These are phyloP conservation scores for Ormyrus nitidulus DNA, from an alignment of 2,888 invertebrate genomes.

Conservation along the genomic window DNA sequence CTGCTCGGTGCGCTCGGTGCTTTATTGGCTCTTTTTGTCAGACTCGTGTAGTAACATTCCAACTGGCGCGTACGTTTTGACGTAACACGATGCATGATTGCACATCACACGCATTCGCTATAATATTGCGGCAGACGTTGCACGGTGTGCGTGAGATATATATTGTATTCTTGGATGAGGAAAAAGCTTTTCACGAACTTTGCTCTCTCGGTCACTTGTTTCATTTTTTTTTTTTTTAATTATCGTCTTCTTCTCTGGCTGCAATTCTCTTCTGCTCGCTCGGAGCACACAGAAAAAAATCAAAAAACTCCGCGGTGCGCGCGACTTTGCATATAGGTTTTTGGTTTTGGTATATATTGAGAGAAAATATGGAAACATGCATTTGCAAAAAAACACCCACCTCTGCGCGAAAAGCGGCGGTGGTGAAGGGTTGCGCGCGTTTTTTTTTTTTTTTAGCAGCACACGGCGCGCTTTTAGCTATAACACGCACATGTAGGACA, in stretches of 20 bases:
- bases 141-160: not conserved
- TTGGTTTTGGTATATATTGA: not conserved
- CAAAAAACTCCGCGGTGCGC: constrained; percentile 11
- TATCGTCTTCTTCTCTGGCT: constrained; percentile 6
- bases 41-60: constrained; percentile 3
- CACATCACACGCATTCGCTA: not conserved
- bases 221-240: not conserved
- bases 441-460: not conserved
- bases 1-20: too few relatives aligned
- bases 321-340: too few relatives aligned
- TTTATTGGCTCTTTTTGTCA: not conserved
- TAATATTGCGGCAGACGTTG: not conserved
- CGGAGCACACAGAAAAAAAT: constrained; percentile 16
- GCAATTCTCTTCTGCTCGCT: not conserved
- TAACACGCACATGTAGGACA: not conserved
- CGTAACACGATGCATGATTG: not conserved
- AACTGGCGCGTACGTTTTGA: not conserved
- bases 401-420: constrained; percentile 37
- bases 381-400: constrained; percentile 25
- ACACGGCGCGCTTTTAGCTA: constrained; percentile 1
- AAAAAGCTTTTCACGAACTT: not conserved
- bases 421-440: constrained; percentile 1
- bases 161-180: not conserved
- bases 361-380: constrained; percentile 21
- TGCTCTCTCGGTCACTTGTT: not conserved